Conservation (phyloP, 1,140 invertebrate species). For the Ptiloglossa arizonensis region DNA sequence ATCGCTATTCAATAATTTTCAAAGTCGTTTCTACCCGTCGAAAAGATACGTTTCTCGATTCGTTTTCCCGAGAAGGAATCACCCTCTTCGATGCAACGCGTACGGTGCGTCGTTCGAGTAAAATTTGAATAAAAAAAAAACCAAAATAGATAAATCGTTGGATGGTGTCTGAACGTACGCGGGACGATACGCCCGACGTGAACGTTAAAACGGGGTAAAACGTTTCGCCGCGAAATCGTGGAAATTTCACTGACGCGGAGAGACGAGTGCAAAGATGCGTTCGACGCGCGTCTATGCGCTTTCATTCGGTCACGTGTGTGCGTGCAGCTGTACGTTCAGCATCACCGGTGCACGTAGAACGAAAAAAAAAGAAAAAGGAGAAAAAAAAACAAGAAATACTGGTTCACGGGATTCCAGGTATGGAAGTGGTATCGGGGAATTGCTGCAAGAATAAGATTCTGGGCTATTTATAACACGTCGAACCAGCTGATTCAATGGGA, state of each 20-base stretch:
- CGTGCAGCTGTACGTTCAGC: slow-evolving; percentile 11
- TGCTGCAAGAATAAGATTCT: slow-evolving; percentile 62
- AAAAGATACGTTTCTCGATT: no score
- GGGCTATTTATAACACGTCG: slow-evolving; percentile 70
- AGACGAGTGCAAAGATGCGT: not conserved
- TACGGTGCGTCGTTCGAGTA: no score
- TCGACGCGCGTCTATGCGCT: not conserved
- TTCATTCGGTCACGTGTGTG: slow-evolving; percentile 29
- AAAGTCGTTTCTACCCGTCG: no score
- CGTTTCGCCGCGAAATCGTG: not conserved
- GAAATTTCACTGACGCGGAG: slow-evolving; percentile 5
- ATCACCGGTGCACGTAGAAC: slow-evolving; percentile 11
- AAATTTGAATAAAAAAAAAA: no score
- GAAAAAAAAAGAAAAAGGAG: slow-evolving; percentile 8
- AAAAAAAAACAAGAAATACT: slow-evolving; percentile 54
- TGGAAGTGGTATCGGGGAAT: slow-evolving; percentile 64
- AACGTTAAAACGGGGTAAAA: not conserved
- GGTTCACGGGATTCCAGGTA: slow-evolving; percentile 61
- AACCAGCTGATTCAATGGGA: slow-evolving; percentile 68
- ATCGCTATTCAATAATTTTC: no score
- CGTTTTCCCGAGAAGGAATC: no score
- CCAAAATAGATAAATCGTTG: no score
- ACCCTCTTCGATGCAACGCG: no score
- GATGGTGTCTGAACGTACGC: no score
- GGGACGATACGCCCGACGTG: no score